Percentiles rank a stretch among this genome's conserved stretches.
phyloP scores from a whole-genome alignment of 2,113 vertebrate species.

The Pangasianodon gigas region DNA sequence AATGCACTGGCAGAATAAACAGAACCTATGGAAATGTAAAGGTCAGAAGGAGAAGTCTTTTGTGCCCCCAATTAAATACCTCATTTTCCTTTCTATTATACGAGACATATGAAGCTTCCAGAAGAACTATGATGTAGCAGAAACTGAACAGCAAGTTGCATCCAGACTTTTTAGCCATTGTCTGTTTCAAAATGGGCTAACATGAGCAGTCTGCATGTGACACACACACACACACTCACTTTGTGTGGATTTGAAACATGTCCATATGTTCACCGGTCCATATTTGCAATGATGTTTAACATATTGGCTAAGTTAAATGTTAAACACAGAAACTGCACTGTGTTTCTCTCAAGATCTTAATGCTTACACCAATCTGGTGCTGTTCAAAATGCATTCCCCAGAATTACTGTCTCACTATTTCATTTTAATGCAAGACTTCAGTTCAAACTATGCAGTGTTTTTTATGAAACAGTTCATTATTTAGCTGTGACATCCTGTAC shows the following conservation, averaged over 20 bases:
- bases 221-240: neutral
- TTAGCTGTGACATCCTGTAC: constrained; percentile 6
- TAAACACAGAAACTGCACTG: neutral
- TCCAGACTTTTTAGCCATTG: constrained; percentile 28
- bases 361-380: neutral
- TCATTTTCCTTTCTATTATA: constrained; percentile 32
- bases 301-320: neutral
- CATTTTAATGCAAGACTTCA: neutral
- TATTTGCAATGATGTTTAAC: neutral
- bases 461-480: neutral
- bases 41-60: constrained; percentile 26
- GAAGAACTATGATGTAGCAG: neutral
- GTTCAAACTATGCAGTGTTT: neutral
- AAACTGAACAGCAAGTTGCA: constrained; percentile 12
- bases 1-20: neutral
- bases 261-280: neutral
- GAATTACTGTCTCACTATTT: neutral
- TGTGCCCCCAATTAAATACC: constrained; percentile 6
- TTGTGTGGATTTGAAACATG: neutral
- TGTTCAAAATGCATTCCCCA: neutral
- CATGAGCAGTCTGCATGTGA: neutral
- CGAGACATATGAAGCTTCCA: constrained; percentile 25
- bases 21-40: constrained; percentile 34
- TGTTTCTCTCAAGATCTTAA: neutral
- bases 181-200: constrained; percentile 18